A percentile compares a stretch with the other conserved stretches of the same genome.
Evolutionary conservation across 2,888 invertebrate species (phyloP).

Genomic region (Nyleta sp.): DNA sequence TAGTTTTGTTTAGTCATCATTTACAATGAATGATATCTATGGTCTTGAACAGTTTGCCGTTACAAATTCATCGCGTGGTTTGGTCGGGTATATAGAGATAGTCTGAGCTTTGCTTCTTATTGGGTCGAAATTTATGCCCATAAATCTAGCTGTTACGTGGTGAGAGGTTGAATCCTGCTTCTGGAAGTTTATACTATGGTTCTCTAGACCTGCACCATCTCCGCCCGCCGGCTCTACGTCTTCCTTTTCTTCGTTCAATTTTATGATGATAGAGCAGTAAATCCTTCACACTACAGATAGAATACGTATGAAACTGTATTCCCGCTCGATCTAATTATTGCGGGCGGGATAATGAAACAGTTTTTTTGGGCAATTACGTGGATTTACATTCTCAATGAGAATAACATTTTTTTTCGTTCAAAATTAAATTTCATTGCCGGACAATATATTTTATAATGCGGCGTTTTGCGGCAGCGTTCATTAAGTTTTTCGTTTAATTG

Average conservation of each 20-base stretch:
- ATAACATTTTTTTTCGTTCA: conserved; percentile 14
- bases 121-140: conserved; percentile 75
- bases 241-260: conserved; percentile 64
- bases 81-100: conserved; percentile 63
- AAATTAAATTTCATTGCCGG: conserved; percentile 24
- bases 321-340: conserved; percentile 28
- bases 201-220: conserved; percentile 51
- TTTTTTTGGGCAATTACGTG: conserved; percentile 4
- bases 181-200: conserved; percentile 70
- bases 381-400: conserved; percentile 42
- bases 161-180: conserved; percentile 75
- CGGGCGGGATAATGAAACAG: conserved; percentile 1
- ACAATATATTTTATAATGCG: conserved; percentile 17
- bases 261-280: conserved; percentile 52
- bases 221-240: conserved; percentile 18
- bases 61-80: conserved; percentile 67
- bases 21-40: conserved; percentile 63
- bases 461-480: conserved; percentile 8
- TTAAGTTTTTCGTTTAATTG: conserved; percentile 37
- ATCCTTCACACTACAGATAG: conserved; percentile 36
- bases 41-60: conserved; percentile 64
- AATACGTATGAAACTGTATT: conserved; percentile 21
- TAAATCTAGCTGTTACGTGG: conserved; percentile 74
- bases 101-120: conserved; percentile 67
- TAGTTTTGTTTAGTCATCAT: conserved; percentile 63